phyloP scores from a whole-genome alignment of 2,113 vertebrate species.

The Cyprinodon brontotheroides region DNA sequence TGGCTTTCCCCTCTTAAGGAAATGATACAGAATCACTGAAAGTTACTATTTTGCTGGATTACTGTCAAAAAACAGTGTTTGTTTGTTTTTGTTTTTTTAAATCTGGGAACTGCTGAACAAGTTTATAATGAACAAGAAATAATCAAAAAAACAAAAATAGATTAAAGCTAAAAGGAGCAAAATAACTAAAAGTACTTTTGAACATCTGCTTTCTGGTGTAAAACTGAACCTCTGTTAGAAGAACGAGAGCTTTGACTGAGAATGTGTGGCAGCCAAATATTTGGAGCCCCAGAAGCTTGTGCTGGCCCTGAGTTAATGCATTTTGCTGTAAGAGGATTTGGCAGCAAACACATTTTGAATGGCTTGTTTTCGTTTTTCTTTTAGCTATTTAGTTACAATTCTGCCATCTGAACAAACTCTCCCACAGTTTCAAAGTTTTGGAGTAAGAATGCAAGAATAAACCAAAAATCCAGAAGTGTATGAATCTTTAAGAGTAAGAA shows the following conservation, averaged over 20 bases:
- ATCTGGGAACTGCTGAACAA: no score
- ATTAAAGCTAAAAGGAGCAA: background rate
- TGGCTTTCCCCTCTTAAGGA: no score
- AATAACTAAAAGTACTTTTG: background rate
- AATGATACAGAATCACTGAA: no score
- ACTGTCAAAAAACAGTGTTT: no score
- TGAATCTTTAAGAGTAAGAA: constrained; percentile 44
- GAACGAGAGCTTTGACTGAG: constrained; percentile 37
- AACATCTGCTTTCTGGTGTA: constrained; percentile 2
- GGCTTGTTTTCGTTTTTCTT: constrained; percentile 49
- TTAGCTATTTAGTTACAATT: constrained; percentile 52
- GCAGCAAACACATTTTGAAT: constrained; percentile 49
- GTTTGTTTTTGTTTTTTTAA: no score
- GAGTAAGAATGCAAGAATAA: constrained; percentile 23
- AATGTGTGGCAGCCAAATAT: constrained; percentile 34
- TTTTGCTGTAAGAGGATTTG: constrained; percentile 56
- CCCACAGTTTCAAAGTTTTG: constrained; percentile 35
- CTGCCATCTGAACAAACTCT: constrained; percentile 55
- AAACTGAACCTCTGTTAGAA: constrained; percentile 1
- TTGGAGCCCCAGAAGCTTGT: constrained; percentile 36
- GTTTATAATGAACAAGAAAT: background rate
- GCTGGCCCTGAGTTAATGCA: constrained; percentile 42
- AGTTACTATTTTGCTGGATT: no score
- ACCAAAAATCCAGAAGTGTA: constrained; percentile 45
- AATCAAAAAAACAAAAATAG: background rate